Evolutionary conservation across 2,113 vertebrate genomes (phyloP).

Genomic region (Austrofundulus limnaeus): DNA sequence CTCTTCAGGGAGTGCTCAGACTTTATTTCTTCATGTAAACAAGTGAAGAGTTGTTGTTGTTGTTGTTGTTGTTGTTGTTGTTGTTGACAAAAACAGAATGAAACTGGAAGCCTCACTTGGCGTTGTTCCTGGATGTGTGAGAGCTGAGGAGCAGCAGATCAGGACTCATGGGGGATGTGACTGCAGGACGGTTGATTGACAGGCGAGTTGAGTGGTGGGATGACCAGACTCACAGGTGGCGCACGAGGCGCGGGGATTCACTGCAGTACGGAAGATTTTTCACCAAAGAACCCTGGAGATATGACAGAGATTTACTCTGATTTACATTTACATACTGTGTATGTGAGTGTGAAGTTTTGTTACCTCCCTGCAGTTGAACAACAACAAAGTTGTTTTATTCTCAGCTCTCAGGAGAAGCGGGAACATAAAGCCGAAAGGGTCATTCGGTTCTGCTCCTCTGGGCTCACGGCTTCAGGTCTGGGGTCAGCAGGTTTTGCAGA

Average conservation of each 20-base stretch:
- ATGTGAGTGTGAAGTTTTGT: background rate
- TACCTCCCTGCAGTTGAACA: conserved; percentile 2
- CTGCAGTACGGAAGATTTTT: conserved; percentile 20
- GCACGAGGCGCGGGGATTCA: conserved; percentile 30
- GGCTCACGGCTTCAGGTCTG: conserved; percentile 23
- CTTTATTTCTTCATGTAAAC: too few relatives aligned
- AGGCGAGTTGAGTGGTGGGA: conserved; percentile 1
- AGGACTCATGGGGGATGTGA: background rate
- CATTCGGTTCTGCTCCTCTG: conserved; percentile 42
- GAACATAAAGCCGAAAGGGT: conserved; percentile 21
- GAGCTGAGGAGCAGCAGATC: background rate
- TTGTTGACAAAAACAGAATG: background rate
- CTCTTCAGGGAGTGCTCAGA: too few relatives aligned
- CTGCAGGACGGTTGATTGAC: conserved; percentile 2
- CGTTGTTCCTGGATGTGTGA: background rate
- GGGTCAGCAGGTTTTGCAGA: conserved; percentile 57
- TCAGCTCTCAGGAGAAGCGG: conserved; percentile 35
- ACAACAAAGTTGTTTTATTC: conserved; percentile 25
- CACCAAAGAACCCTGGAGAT: background rate
- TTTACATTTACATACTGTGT: too few relatives aligned
- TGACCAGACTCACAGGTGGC: conserved; percentile 1
- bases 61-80: too few relatives aligned
- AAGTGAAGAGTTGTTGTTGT: too few relatives aligned
- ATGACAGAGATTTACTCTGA: conserved; percentile 5
- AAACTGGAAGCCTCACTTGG: conserved; percentile 3